Evolutionary conservation across 2,888 invertebrate genomes (phyloP).

Genomic region (Rhogogaster chlorosoma): DNA sequence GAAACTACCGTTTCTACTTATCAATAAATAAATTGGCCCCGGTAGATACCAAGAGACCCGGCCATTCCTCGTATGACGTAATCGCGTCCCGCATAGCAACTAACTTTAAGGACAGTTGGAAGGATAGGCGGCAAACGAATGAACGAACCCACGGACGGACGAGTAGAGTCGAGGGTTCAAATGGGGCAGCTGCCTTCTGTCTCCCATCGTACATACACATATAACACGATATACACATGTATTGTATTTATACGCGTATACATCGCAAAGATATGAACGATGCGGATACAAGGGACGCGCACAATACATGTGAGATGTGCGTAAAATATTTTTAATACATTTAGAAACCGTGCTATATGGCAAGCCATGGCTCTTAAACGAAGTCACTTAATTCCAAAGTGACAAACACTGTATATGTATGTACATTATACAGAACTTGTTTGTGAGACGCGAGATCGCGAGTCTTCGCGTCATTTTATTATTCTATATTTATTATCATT

Average conservation of each 20-base stretch:
- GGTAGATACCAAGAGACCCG: slow-evolving; percentile 68
- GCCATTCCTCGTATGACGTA: slow-evolving; percentile 54
- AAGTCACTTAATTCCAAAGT: slow-evolving; percentile 13
- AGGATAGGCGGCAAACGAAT: slow-evolving; percentile 48
- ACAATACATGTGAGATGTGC: background rate
- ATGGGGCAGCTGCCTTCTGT: slow-evolving; percentile 53
- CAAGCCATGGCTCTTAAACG: background rate
- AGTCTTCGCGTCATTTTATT: background rate
- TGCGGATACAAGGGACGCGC: background rate
- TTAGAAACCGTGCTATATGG: background rate
- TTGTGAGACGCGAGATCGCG: background rate
- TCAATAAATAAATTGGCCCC: slow-evolving; percentile 72
- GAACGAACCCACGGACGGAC: slow-evolving; percentile 14
- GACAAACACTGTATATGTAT: background rate
- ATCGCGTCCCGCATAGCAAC: slow-evolving; percentile 72
- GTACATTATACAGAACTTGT: background rate
- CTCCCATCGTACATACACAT: slow-evolving; percentile 31
- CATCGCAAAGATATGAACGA: background rate
- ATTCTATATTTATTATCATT: slow-evolving; percentile 9
- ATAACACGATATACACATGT: background rate
- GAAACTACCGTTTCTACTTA: slow-evolving; percentile 66
- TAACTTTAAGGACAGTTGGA: slow-evolving; percentile 54
- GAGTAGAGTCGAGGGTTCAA: slow-evolving; percentile 51
- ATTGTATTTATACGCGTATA: background rate
- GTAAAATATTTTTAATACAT: background rate